These are phyloP conservation scores for Hymenopus coronatus DNA, from an alignment of 2,888 invertebrate genomes.

Conservation along the genomic window DNA sequence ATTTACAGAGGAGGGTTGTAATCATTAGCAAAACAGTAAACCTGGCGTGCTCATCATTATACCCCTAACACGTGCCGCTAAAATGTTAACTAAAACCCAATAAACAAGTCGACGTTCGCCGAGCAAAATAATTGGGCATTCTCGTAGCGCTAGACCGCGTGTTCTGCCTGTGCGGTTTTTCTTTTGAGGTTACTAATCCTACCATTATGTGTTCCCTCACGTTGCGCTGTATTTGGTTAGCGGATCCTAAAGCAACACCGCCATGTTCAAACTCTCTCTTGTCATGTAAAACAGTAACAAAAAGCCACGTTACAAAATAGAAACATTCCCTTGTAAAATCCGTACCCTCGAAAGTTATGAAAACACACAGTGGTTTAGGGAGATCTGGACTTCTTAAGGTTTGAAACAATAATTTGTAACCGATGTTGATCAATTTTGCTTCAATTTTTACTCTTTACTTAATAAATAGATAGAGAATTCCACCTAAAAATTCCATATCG, in stretches of 20 bases:
- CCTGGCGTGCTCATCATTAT: neutral
- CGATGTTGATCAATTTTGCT: too few relatives aligned
- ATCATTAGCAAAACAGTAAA: conserved; percentile 3
- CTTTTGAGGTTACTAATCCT: neutral
- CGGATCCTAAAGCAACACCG: neutral
- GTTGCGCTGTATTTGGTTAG: neutral
- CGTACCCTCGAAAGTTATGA: too few relatives aligned
- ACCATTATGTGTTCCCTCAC: neutral
- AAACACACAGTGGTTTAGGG: too few relatives aligned
- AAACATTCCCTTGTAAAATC: too few relatives aligned
- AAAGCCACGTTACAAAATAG: too few relatives aligned
- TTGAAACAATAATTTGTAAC: too few relatives aligned
- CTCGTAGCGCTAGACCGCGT: neutral
- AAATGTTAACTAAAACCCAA: conserved; percentile 13
- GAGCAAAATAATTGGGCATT: neutral
- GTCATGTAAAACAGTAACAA: too few relatives aligned
- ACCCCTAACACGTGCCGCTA: neutral
- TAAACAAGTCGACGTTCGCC: neutral
- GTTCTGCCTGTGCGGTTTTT: neutral
- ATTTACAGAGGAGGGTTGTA: neutral
- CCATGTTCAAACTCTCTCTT: too few relatives aligned
- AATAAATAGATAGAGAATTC: too few relatives aligned
- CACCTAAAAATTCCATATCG: too few relatives aligned
- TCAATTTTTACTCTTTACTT: too few relatives aligned
- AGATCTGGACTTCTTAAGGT: too few relatives aligned